Conservation (phyloP, 2,113 vertebrate genomes). For the Caretta caretta region DNA sequence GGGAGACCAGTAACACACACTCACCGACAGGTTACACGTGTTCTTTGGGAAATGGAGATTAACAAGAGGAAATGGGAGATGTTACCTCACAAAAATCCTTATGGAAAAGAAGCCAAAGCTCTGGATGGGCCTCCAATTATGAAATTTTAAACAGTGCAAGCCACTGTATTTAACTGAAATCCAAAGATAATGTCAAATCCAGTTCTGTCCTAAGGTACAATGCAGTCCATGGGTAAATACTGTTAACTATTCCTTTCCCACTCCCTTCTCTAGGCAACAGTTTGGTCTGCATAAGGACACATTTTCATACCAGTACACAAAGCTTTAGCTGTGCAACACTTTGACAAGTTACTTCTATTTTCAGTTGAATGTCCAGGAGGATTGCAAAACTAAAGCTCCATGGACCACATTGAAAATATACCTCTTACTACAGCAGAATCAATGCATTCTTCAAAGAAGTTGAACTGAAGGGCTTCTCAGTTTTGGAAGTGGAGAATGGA, state of each 20-base stretch:
- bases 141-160: background rate
- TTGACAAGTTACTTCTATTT: background rate
- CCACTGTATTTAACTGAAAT: background rate
- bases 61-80: too few relatives aligned
- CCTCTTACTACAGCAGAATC: background rate
- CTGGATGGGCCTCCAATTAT: background rate
- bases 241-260: background rate
- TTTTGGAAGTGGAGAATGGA: background rate
- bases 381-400: background rate
- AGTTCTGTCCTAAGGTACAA: background rate
- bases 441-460: background rate
- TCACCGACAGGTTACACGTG: too few relatives aligned
- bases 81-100: too few relatives aligned
- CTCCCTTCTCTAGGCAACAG: background rate
- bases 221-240: background rate
- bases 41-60: too few relatives aligned
- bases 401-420: background rate
- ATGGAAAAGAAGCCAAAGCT: background rate
- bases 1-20: too few relatives aligned
- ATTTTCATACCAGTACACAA: background rate
- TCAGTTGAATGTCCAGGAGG: background rate
- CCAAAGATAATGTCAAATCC: background rate
- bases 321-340: background rate
- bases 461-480: background rate
- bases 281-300: background rate